phyloP scores from a whole-genome alignment of 2,888 invertebrate species.

The Cryptus armator region DNA sequence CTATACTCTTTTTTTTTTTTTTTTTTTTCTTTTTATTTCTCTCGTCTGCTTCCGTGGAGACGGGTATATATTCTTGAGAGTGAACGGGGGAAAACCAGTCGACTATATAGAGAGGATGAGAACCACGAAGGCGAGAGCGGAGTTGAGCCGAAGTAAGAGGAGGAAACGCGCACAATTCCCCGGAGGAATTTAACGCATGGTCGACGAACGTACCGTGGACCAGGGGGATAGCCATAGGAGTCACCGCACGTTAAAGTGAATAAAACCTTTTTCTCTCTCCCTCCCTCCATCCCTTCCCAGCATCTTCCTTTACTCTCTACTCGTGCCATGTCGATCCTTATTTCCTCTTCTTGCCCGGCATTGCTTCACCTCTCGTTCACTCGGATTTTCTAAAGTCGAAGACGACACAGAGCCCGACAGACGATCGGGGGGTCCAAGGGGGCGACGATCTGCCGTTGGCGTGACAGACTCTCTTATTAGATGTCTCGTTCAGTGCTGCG shows the following conservation, averaged over 20 bases:
- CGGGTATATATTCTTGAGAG: not conserved
- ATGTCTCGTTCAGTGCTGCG: constrained; percentile 28
- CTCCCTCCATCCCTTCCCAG: not conserved
- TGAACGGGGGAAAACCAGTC: not conserved
- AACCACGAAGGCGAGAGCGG: not conserved
- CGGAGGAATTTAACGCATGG: constrained; percentile 69
- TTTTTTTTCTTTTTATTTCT: not conserved
- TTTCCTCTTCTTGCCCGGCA: not conserved
- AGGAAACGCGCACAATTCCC: constrained; percentile 45
- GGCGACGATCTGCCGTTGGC: constrained; percentile 58
- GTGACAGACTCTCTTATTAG: constrained; percentile 52
- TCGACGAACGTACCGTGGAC: constrained; percentile 51
- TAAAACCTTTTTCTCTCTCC: constrained; percentile 48
- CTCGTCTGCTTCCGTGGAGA: not conserved
- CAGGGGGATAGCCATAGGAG: constrained; percentile 31
- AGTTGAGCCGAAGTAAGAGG: not conserved
- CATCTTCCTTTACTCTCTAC: not conserved
- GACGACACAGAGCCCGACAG: not conserved
- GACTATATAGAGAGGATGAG: not conserved
- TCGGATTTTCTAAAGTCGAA: constrained; percentile 41
- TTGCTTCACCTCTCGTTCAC: constrained; percentile 9
- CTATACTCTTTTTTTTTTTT: not conserved
- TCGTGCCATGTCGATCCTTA: constrained; percentile 13
- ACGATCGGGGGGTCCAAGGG: not conserved
- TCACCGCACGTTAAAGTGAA: constrained; percentile 58